Evolutionary conservation across 2,888 invertebrate species (phyloP).

Genomic region (Pristionchus maxplancki): DNA sequence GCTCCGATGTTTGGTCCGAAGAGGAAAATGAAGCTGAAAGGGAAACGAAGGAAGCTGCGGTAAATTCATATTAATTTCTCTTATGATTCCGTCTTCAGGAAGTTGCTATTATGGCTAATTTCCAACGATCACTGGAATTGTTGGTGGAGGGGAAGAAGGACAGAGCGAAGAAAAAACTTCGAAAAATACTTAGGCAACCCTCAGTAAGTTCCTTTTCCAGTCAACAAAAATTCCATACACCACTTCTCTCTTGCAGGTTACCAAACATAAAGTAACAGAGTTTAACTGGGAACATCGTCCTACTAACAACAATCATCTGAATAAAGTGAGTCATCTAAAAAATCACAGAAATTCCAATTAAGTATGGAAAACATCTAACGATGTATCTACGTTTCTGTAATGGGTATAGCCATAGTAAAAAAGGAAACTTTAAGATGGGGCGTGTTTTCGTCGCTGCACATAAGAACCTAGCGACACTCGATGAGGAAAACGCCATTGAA

Average conservation of each 20-base stretch:
- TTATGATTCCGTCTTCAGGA: conserved; percentile 55
- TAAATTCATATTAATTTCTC: not conserved
- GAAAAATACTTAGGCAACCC: conserved; percentile 58
- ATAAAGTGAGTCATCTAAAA: not conserved
- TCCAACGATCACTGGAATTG: conserved; percentile 55
- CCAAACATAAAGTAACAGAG: not conserved
- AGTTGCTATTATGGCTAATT: conserved; percentile 58
- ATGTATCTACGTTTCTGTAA: too few relatives aligned
- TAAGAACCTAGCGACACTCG: conserved; percentile 60
- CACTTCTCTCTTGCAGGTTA: not conserved
- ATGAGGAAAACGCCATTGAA: conserved; percentile 53
- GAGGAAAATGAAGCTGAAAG: not conserved
- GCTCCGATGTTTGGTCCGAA: conserved; percentile 14
- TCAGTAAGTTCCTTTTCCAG: conserved; percentile 50
- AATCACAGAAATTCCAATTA: too few relatives aligned
- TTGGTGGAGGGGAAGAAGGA: conserved; percentile 57
- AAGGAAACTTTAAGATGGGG: conserved; percentile 60
- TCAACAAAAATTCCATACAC: not conserved
- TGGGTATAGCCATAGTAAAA: too few relatives aligned
- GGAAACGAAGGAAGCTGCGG: conserved; percentile 20
- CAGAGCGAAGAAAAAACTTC: conserved; percentile 54
- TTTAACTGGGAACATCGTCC: conserved; percentile 16
- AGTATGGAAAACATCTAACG: too few relatives aligned
- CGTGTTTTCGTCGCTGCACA: conserved; percentile 60
- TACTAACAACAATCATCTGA: conserved; percentile 6